Percentiles rank a stretch among this genome's conserved stretches.
Evolutionary conservation across 2,113 vertebrate genomes (phyloP).

Genomic region (Notothenia coriiceps): DNA sequence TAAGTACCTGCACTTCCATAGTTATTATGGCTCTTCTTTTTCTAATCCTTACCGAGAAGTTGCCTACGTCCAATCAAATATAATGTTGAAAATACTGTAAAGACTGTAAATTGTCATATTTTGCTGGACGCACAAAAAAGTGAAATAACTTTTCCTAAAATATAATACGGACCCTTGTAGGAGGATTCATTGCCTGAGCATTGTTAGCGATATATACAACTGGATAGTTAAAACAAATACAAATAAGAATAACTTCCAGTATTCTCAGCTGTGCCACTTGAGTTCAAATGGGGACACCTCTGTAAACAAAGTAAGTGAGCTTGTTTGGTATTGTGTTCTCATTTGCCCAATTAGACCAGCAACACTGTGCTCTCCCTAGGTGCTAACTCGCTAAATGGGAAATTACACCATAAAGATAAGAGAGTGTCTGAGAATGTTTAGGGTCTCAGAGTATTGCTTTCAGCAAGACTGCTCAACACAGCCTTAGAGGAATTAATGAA

Average conservation of each 20-base stretch:
- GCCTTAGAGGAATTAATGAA: slow-evolving; percentile 80
- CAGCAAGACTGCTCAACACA: slow-evolving; percentile 70
- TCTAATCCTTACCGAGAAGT: too few species aligned
- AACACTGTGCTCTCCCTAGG: slow-evolving; percentile 71
- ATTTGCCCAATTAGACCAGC: slow-evolving; percentile 78
- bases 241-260: slow-evolving; percentile 6
- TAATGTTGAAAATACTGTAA: too few species aligned
- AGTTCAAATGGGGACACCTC: slow-evolving; percentile 58
- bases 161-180: too few species aligned
- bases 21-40: too few species aligned
- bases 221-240: neutral
- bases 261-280: neutral
- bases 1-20: too few species aligned
- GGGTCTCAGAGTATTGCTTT: slow-evolving; percentile 70
- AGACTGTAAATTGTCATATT: too few species aligned
- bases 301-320: slow-evolving; percentile 61
- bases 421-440: slow-evolving; percentile 75
- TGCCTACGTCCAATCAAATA: too few species aligned
- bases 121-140: too few species aligned
- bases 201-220: neutral
- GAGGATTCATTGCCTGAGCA: neutral
- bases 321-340: slow-evolving; percentile 72
- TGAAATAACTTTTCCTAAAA: too few species aligned
- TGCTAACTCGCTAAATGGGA: slow-evolving; percentile 79
- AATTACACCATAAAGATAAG: slow-evolving; percentile 83